Conservation (phyloP, 2,888 invertebrate genomes). For the Mesoligia furuncula region DNA sequence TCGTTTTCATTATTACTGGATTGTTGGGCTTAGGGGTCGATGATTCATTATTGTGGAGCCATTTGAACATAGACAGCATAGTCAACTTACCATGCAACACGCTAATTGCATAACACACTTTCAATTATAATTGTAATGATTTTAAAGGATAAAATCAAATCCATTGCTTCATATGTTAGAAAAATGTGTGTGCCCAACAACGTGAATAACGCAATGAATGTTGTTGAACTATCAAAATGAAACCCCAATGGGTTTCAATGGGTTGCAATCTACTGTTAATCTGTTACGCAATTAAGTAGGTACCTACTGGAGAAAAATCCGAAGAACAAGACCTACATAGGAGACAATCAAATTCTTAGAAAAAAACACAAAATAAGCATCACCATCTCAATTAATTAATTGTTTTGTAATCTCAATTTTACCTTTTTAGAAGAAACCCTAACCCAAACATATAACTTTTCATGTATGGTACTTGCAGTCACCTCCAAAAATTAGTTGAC, state of each 20-base stretch:
- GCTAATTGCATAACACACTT: not conserved
- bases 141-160: not conserved
- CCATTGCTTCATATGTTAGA: not conserved
- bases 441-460: not conserved
- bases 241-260: no score
- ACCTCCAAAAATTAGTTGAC: not conserved
- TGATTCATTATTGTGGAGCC: not conserved
- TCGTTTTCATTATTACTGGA: conserved; percentile 31
- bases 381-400: not conserved
- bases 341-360: not conserved
- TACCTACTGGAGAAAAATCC: not conserved
- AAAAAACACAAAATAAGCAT: not conserved
- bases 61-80: no score
- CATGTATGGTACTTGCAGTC: not conserved
- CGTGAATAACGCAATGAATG: not conserved
- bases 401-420: not conserved
- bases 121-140: no score
- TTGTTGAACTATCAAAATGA: not conserved
- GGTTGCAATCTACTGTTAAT: not conserved
- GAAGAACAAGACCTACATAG: not conserved
- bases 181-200: not conserved
- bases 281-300: not conserved
- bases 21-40: conserved; percentile 4
- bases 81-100: not conserved
- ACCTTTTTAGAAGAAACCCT: not conserved